Evolutionary conservation across 2,797 vertebrate species (phyloP).

Genomic region (Danio aesculapii): DNA sequence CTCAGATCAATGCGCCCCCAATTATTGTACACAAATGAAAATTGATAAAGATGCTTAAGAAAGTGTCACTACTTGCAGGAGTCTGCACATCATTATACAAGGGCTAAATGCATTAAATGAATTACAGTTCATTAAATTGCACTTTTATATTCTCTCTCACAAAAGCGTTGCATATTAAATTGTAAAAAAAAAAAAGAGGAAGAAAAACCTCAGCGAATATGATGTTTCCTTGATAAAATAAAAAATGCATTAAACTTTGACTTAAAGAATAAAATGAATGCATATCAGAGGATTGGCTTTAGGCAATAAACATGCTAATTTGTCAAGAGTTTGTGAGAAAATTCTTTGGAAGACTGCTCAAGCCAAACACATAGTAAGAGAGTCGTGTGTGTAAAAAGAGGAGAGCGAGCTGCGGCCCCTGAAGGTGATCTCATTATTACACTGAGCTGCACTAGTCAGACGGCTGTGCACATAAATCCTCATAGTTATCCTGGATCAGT

Average conservation of each 20-base stretch:
- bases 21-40: conserved; percentile 71
- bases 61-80: conserved; percentile 59
- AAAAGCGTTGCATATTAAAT: neutral
- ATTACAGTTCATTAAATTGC: conserved; percentile 65
- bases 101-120: conserved; percentile 66
- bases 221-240: conserved; percentile 13
- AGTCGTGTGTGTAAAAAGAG: conserved; percentile 29
- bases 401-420: conserved; percentile 49
- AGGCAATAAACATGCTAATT: conserved; percentile 49
- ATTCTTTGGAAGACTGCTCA: conserved; percentile 31
- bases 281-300: conserved; percentile 23
- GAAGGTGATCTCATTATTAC: conserved; percentile 62
- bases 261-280: neutral
- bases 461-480: conserved; percentile 62
- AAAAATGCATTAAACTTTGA: neutral
- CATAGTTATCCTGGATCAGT: conserved; percentile 59
- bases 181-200: neutral
- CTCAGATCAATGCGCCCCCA: conserved; percentile 73
- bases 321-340: conserved; percentile 20
- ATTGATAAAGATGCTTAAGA: conserved; percentile 72
- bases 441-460: conserved; percentile 55
- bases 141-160: conserved; percentile 55
- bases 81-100: conserved; percentile 66
- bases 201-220: neutral
- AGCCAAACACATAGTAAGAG: conserved; percentile 22